phyloP scores from a whole-genome alignment of 2,113 vertebrate species.

The Python bivittatus region DNA sequence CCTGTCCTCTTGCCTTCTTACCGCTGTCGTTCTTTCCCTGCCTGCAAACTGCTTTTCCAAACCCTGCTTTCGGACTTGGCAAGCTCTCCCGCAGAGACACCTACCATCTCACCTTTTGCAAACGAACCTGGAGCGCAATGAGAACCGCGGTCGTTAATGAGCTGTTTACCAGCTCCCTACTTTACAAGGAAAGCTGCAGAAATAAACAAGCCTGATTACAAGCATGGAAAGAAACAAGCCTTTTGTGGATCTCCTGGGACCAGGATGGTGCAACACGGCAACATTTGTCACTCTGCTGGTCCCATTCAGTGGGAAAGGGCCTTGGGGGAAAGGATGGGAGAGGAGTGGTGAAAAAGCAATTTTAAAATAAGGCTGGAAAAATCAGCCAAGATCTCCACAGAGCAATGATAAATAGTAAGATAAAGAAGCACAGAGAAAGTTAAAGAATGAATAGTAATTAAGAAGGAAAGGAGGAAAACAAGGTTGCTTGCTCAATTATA shows the following conservation, averaged over 20 bases:
- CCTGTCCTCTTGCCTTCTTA: neutral
- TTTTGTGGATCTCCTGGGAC: neutral
- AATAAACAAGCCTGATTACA: neutral
- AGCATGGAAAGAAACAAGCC: neutral
- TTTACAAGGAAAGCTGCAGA: neutral
- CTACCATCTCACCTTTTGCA: neutral
- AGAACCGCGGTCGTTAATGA: too few relatives aligned
- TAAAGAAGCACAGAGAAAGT: neutral
- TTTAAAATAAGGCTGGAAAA: neutral
- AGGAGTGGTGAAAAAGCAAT: neutral
- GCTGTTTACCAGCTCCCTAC: neutral
- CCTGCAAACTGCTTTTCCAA: neutral
- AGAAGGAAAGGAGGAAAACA: neutral
- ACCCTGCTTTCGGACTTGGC: neutral
- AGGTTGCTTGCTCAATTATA: neutral
- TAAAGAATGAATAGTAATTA: neutral
- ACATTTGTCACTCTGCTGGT: neutral
- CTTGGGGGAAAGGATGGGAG: neutral
- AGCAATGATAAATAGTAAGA: neutral
- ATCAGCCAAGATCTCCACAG: neutral
- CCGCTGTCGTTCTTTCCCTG: too few relatives aligned
- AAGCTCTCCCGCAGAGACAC: neutral
- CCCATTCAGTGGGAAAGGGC: neutral
- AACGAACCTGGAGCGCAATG: too few relatives aligned
- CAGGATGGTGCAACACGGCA: neutral